These are phyloP conservation scores for Osmoderma eremita DNA, from an alignment of 2,888 invertebrate genomes.

Conservation along the genomic window DNA sequence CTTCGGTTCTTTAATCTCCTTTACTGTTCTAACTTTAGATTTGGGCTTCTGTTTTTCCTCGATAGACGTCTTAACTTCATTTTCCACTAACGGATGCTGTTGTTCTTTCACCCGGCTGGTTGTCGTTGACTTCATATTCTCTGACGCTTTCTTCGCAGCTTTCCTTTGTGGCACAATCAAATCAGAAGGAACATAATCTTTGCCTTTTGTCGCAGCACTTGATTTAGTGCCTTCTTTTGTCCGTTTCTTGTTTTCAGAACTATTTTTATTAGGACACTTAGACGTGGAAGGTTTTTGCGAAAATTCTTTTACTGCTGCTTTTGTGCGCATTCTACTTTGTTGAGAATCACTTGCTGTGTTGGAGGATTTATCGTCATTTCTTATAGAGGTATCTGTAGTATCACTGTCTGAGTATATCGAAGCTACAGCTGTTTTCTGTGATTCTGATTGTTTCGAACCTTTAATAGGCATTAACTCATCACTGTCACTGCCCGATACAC, in stretches of 20 bases:
- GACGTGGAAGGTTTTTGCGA: constrained; percentile 64
- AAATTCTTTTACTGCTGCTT: constrained; percentile 88
- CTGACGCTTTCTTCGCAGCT: constrained; percentile 91
- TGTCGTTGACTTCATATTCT: constrained; percentile 81
- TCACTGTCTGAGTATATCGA: constrained; percentile 89
- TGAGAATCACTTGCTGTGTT: constrained; percentile 75
- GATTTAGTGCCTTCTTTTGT: constrained; percentile 51
- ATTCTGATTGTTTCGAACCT: constrained; percentile 65
- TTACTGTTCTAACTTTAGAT: constrained; percentile 52
- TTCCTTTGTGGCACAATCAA: constrained; percentile 89
- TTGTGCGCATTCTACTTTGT: constrained; percentile 77
- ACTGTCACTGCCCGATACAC: constrained; percentile 73
- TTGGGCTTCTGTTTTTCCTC: constrained; percentile 43
- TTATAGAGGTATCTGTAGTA: constrained; percentile 68
- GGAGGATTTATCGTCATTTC: constrained; percentile 70
- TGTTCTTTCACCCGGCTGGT: constrained; percentile 61
- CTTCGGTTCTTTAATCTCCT: constrained; percentile 45
- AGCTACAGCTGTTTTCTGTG: constrained; percentile 66
- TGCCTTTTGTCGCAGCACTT: constrained; percentile 59
- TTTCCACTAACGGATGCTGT: constrained; percentile 33
- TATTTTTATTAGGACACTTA: constrained; percentile 54
- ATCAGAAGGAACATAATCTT: constrained; percentile 75
- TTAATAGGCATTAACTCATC: constrained; percentile 79
- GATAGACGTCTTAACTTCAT: constrained; percentile 35
- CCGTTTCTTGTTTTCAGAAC: constrained; percentile 56